Evolutionary conservation across 2,113 vertebrate genomes (phyloP).

Genomic region (Dasyprocta punctata): DNA sequence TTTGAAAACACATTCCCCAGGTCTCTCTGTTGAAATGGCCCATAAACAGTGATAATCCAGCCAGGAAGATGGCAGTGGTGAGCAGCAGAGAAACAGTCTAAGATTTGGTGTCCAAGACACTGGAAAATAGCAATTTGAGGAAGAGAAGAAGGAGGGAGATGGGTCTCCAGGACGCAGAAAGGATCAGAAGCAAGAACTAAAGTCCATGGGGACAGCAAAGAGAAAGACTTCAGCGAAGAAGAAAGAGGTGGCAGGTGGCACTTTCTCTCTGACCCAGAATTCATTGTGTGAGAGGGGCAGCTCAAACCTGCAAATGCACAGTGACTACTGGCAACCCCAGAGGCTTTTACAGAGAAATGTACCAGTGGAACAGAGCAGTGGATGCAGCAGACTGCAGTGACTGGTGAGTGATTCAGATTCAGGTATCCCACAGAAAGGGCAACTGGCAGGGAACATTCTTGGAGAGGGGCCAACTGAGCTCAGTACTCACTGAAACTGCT

Average conservation of each 20-base stretch:
- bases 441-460: not conserved
- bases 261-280: not conserved
- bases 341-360: not conserved
- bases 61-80: not conserved
- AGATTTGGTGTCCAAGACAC: not conserved
- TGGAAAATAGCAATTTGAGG: not conserved
- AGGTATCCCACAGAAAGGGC: not conserved
- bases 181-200: not conserved
- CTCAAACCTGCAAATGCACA: not conserved
- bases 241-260: not conserved
- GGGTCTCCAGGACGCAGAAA: not conserved
- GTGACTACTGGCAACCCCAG: not conserved
- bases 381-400: not conserved
- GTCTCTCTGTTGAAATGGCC: not conserved
- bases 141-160: not conserved
- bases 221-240: not conserved
- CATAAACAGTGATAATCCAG: not conserved
- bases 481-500: not conserved
- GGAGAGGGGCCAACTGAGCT: not conserved
- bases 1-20: not conserved
- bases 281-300: not conserved
- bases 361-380: not conserved
- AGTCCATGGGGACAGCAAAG: not conserved
- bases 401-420: not conserved
- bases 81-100: not conserved